Evolutionary conservation across 1,140 invertebrate genomes (phyloP).

Genomic region (Hestina assimilis): DNA sequence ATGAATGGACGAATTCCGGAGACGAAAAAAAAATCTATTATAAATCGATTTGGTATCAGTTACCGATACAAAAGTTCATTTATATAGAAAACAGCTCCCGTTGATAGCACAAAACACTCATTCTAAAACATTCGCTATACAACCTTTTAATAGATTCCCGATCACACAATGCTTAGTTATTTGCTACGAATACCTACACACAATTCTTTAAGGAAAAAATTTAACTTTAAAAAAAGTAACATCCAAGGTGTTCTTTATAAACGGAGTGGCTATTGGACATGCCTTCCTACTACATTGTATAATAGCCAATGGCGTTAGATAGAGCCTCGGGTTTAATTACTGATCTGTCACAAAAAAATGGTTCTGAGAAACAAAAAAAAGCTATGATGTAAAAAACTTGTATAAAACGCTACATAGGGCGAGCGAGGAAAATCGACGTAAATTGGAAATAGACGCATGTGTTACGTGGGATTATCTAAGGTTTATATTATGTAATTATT

Average conservation of each 20-base stretch:
- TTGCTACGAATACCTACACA: slow-evolving; percentile 43
- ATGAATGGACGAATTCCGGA: not conserved
- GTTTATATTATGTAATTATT: not conserved
- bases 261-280: slow-evolving; percentile 55
- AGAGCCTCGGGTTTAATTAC: slow-evolving; percentile 58
- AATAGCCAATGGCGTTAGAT: slow-evolving; percentile 53
- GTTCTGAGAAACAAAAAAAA: slow-evolving; percentile 12
- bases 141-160: not conserved
- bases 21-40: slow-evolving; percentile 35
- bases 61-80: slow-evolving; percentile 46
- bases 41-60: slow-evolving; percentile 40
- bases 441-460: slow-evolving; percentile 53
- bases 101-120: slow-evolving; percentile 47
- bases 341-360: slow-evolving; percentile 44
- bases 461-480: slow-evolving; percentile 16
- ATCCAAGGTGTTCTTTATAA: slow-evolving; percentile 47
- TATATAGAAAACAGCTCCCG: slow-evolving; percentile 41
- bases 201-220: slow-evolving; percentile 45
- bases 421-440: slow-evolving; percentile 63
- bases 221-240: slow-evolving; percentile 37
- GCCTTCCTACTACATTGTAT: slow-evolving; percentile 38
- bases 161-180: slow-evolving; percentile 35
- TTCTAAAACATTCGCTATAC: slow-evolving; percentile 45
- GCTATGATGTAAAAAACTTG: slow-evolving; percentile 38
- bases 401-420: slow-evolving; percentile 44